These are phyloP conservation scores for Coelogynopora nodosa DNA, from an alignment of 2,888 invertebrate genomes.

Conservation along the genomic window DNA sequence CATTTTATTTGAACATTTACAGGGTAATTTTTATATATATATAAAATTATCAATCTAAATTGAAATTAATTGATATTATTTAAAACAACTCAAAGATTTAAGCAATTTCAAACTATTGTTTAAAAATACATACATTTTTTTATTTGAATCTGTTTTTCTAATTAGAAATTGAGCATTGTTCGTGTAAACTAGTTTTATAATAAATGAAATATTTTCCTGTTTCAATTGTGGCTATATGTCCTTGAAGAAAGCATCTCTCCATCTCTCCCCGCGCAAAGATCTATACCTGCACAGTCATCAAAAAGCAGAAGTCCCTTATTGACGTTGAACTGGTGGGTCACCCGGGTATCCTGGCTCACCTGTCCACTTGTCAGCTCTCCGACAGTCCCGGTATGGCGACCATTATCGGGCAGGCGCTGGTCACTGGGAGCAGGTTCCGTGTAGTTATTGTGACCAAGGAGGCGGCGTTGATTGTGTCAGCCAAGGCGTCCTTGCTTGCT, in stretches of 20 bases:
- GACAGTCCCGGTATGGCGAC: neutral
- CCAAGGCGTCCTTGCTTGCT: neutral
- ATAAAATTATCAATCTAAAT: too few species aligned
- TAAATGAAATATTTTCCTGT: too few species aligned
- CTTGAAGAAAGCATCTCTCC: too few species aligned
- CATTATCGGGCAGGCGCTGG: neutral
- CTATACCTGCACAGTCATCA: neutral
- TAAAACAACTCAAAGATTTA: too few species aligned
- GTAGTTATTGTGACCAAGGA: neutral
- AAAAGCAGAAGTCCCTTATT: neutral
- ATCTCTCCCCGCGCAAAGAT: neutral
- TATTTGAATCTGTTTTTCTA: neutral
- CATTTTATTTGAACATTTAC: too few species aligned
- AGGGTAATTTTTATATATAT: too few species aligned
- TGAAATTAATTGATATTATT: too few species aligned
- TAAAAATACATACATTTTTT: too few species aligned
- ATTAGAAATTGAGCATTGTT: neutral
- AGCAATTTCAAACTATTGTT: too few species aligned
- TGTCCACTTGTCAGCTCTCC: neutral
- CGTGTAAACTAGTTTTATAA: neutral
- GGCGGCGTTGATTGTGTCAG: neutral
- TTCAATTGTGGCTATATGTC: too few species aligned
- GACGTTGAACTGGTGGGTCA: neutral
- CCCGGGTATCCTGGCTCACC: neutral
- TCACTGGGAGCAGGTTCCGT: neutral